phyloP scores from a whole-genome alignment of 2,888 invertebrate genomes.

The Anthrax anthrax region DNA sequence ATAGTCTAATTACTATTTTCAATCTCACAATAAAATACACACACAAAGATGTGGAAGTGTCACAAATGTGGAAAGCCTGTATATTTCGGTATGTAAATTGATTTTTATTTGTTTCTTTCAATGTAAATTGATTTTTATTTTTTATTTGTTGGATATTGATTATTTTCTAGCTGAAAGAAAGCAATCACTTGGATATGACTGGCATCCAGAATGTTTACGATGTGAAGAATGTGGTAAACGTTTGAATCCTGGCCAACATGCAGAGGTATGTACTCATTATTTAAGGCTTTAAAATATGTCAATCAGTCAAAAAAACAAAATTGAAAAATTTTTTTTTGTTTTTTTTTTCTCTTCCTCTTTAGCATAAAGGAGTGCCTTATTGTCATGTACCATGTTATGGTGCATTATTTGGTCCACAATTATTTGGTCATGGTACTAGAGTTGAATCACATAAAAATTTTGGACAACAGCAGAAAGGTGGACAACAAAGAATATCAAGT shows the following conservation, averaged over 20 bases:
- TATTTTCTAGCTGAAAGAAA: conserved; percentile 56
- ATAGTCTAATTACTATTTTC: too few relatives aligned
- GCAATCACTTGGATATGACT: conserved; percentile 72
- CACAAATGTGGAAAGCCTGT: conserved; percentile 71
- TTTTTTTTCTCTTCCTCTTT: conserved; percentile 9
- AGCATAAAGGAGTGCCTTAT: conserved; percentile 73
- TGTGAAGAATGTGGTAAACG: conserved; percentile 73
- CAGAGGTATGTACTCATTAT: too few relatives aligned
- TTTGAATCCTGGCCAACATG: conserved; percentile 69
- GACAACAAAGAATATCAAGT: conserved; percentile 35
- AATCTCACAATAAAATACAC: too few relatives aligned
- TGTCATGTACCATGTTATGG: conserved; percentile 76
- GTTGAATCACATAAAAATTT: conserved; percentile 70
- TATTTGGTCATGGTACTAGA: conserved; percentile 70
- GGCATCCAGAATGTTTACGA: conserved; percentile 72
- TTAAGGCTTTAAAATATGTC: background rate
- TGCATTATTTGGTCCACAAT: conserved; percentile 64
- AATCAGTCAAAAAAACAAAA: background rate
- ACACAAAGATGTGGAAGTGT: conserved; percentile 81
- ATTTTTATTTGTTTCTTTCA: background rate
- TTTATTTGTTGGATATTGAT: background rate
- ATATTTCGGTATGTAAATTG: conserved; percentile 46
- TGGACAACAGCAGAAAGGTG: conserved; percentile 55
- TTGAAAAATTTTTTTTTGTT: too few relatives aligned
- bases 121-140: background rate